A percentile compares a stretch with the other conserved stretches of the same genome.
phyloP scores from a whole-genome alignment of 30 jellyfish, hydroid and myxozoan species.

The Chrysaora quinquecirrha region DNA sequence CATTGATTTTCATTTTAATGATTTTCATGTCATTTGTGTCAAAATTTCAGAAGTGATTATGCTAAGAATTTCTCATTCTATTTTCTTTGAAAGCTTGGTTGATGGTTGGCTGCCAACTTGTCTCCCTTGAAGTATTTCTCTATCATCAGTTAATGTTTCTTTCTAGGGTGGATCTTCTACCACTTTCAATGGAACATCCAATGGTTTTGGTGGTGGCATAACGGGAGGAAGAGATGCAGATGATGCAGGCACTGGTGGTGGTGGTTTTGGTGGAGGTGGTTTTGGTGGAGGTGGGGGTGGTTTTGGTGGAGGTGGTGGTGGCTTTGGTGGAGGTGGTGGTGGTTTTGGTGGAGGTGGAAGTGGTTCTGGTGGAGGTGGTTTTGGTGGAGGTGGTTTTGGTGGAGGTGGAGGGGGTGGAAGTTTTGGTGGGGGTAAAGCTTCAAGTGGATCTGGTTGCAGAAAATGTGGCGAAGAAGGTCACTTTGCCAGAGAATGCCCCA shows the following conservation, averaged over 20 bases:
- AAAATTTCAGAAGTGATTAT: not conserved
- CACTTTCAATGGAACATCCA: not conserved
- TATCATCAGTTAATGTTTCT: not conserved
- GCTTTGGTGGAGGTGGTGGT: slow-evolving; percentile 44
- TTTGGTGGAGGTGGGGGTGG: slow-evolving; percentile 39
- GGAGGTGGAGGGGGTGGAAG: slow-evolving; percentile 33
- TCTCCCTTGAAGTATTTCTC: too few relatives aligned
- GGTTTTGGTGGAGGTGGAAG: slow-evolving; percentile 54
- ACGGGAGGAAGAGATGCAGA: slow-evolving; percentile 53
- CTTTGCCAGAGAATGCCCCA: slow-evolving; percentile 63
- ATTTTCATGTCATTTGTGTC: too few relatives aligned
- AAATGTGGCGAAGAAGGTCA: slow-evolving; percentile 84
- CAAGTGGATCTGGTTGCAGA: slow-evolving; percentile 57
- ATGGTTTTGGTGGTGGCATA: slow-evolving; percentile 59
- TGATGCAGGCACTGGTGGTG: slow-evolving; percentile 60
- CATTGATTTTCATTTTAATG: too few relatives aligned
- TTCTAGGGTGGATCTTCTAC: not conserved
- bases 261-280: slow-evolving; percentile 40
- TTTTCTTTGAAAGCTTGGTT: too few relatives aligned
- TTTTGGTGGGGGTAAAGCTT: slow-evolving; percentile 62
- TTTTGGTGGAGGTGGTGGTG: slow-evolving; percentile 46
- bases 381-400: slow-evolving; percentile 58
- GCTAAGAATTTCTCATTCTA: too few relatives aligned
- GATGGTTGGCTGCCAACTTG: too few relatives aligned
- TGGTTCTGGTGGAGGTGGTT: slow-evolving; percentile 61